phyloP scores from a whole-genome alignment of 2,797 vertebrate genomes.

The Poeciliopsis gracilis region DNA sequence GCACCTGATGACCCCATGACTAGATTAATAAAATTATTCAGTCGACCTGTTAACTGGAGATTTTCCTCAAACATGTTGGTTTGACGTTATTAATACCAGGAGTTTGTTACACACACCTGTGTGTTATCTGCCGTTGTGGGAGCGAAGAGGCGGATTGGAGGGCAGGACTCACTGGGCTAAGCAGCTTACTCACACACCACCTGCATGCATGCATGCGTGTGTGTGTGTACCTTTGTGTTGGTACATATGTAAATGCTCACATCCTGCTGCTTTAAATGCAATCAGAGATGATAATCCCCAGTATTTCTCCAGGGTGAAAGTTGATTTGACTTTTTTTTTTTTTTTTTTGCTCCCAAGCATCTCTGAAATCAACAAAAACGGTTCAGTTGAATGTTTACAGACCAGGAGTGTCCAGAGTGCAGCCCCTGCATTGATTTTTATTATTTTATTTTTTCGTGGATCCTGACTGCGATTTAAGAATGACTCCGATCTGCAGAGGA shows the following conservation, averaged over 20 bases:
- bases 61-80: neutral
- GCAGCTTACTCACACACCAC: neutral
- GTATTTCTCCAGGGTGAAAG: neutral
- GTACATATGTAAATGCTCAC: neutral
- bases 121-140: neutral
- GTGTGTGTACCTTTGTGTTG: neutral
- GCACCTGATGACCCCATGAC: neutral
- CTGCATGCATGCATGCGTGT: neutral
- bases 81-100: neutral
- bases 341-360: neutral
- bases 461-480: neutral
- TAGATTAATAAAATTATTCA: neutral
- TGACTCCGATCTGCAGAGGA: neutral
- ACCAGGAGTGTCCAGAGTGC: neutral
- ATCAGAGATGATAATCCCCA: neutral
- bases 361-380: neutral
- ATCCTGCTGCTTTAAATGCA: neutral
- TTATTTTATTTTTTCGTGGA: no score
- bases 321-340: neutral
- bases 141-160: neutral
- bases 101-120: neutral
- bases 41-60: neutral
- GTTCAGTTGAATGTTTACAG: neutral
- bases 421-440: neutral
- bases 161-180: slow-evolving; percentile 2